Evolutionary conservation across 2,888 invertebrate genomes (phyloP).

Genomic region (Vanessa cardui): DNA sequence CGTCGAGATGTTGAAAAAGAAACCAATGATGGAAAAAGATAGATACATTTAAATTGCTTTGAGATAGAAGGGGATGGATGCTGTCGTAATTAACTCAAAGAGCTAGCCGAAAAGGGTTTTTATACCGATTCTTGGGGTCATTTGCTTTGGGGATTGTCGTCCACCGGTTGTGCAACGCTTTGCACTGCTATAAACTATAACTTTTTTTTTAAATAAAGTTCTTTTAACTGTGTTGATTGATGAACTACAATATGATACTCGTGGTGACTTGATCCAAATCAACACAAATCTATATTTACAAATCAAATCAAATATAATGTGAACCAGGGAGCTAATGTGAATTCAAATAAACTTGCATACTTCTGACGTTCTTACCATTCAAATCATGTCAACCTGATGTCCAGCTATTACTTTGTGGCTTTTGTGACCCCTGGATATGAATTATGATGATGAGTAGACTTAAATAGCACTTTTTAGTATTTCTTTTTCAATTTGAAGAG

Average conservation of each 20-base stretch:
- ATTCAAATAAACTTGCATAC: not conserved
- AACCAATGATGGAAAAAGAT: conserved; percentile 40
- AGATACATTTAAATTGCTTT: conserved; percentile 19
- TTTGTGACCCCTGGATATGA: too few relatives aligned
- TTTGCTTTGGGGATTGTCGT: conserved; percentile 11
- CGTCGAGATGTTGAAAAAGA: conserved; percentile 51
- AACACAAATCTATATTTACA: too few relatives aligned
- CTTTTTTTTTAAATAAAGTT: too few relatives aligned
- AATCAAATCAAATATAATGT: not conserved
- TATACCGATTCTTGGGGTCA: conserved; percentile 41
- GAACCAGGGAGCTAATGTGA: not conserved
- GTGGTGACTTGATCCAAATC: too few relatives aligned
- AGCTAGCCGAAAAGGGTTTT: conserved; percentile 74
- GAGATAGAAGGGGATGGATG: conserved; percentile 43
- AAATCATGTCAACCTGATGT: too few relatives aligned
- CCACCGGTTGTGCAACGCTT: conserved; percentile 6
- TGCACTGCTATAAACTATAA: not conserved
- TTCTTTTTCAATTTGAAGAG: too few relatives aligned
- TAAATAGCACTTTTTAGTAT: too few relatives aligned
- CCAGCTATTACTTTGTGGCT: too few relatives aligned
- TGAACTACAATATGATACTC: too few relatives aligned
- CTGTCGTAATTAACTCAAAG: conserved; percentile 75
- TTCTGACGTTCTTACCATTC: not conserved
- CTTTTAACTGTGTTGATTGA: too few relatives aligned
- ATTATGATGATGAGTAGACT: too few relatives aligned